Base-by-base conservation (phyloP, 1,140 invertebrate genomes). In the Anastrepha ludens region DNA sequence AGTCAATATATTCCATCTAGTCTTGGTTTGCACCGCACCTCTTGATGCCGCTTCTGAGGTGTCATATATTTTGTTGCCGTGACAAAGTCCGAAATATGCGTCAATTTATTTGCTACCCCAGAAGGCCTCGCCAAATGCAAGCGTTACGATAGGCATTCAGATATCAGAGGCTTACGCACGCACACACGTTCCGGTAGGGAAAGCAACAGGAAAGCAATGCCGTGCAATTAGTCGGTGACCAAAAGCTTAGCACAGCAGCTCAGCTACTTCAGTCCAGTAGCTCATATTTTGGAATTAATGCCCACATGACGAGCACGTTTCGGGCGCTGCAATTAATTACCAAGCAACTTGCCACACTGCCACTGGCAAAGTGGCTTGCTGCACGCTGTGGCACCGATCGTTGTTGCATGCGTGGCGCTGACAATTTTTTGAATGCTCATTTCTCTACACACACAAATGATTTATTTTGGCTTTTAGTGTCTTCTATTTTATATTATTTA, bases 401-500 rank as follows among this genome's bases (percentile, higher is more conserved):
- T 47, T 20, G 50, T 85, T 85, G 58, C 17, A 85, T 39, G 81
- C 29, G 81, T 85, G 65, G 41, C 15, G 17, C 8, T 81, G 74
- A 81, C 17, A 55, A 29, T 81, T 55, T 58, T 81, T 58, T 5
- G 9, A 20, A 81, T 50, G 47, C 17, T 47, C 74, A 81, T 47
- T 81, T 55, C 20, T 62, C 20, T 29, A 29, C 11, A 44, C 5
- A 29, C 41, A 62, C 29, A 65, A 55, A 67, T 91, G 91, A 91
- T 91, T 91, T 91, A 91, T 91, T 90, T 90, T 90, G 87, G 90
- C 89, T 91, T 91, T 91, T 90, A 91, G 90, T 91, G 89, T 88
- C 89, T 90, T 90, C 90, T 91, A 90, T 90, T 90, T 90, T 89
- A 89, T 90, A 81, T 81, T 81, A 81, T 81, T 81, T 81, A 81